phyloP scores from a whole-genome alignment of 2,113 vertebrate species.

The Chiloscyllium plagiosum region DNA sequence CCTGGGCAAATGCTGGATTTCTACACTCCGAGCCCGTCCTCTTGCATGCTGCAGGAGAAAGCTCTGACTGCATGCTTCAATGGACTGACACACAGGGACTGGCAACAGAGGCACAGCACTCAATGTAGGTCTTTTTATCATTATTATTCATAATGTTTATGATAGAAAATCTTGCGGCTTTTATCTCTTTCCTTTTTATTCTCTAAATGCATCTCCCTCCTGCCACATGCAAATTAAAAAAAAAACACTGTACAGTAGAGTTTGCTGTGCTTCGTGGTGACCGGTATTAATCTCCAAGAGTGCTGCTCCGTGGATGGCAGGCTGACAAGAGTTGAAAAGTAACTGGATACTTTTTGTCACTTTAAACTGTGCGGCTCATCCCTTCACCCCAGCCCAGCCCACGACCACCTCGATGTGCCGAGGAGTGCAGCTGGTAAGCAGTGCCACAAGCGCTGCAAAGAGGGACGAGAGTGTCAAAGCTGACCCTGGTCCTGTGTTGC shows the following conservation, averaged over 20 bases:
- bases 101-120: constrained; percentile 83
- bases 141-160: constrained; percentile 27
- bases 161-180: not conserved
- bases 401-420: constrained; percentile 41
- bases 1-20: constrained; percentile 81
- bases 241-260: not conserved
- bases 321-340: not conserved
- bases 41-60: constrained; percentile 88
- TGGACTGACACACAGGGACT: constrained; percentile 80
- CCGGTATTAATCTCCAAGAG: not conserved
- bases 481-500: not conserved
- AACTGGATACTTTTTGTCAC: constrained; percentile 9
- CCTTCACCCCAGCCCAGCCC: constrained; percentile 26
- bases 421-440: constrained; percentile 59
- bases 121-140: constrained; percentile 79
- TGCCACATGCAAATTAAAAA: no score
- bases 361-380: not conserved
- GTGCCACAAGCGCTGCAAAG: constrained; percentile 38
- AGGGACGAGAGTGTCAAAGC: not conserved
- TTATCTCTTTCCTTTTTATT: not conserved
- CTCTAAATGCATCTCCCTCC: not conserved
- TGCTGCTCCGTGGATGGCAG: not conserved
- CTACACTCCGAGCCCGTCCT: constrained; percentile 80
- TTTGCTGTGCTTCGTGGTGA: no score
- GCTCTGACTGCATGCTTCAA: constrained; percentile 83